Evolutionary conservation across 2,797 vertebrate species (phyloP), one percentile per base, ranked within the genome.

Genomic region (Galaxias olidus): DNA sequence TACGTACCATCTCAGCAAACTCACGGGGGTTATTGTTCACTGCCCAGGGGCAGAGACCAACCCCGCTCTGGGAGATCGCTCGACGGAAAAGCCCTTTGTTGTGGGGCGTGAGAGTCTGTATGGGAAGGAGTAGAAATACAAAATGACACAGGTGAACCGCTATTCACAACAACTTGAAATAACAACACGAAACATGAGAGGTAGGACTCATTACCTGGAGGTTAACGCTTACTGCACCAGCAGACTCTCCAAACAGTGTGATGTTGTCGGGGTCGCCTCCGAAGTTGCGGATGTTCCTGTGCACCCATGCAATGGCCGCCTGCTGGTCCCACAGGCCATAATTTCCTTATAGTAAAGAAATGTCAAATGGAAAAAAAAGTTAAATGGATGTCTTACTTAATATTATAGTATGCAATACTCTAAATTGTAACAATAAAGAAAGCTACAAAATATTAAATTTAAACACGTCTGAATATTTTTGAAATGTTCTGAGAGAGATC

Each of bases 241-340:
- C 97, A 3, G 97, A 99, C 55, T 99, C 96, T 63, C 97, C 97
- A 43, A 99, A 98, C 76, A 99, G 0, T 13, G 96, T 98, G 78
- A 98, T 89, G 81, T 94, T 99, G 66, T 91, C 52, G 0, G 96
- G 93, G 85, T 98, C 92, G 8, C 97, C 97, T 4, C 97, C 97
- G 5, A 99, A 98, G 15, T 88, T 87, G 0, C 66, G 91, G 62
- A 99, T 99, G 84, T 98, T 99, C 74, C 95, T 94, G 91, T 97
- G 89, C 59, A 98, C 96, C 97, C 96, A 98, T 1, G 93, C 86
- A 0, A 98, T 98, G 73, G 94, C 96, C 57, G 94, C 92, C 0
- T 98, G 96, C 91, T 99, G 97, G 72, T 99, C 96, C 91, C 95
- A 94, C 54, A 98, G 90, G 1, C 95, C 96, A 0, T 94, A 98